Percentiles rank a stretch among this genome's conserved stretches.
Conservation (phyloP, 2,888 invertebrate genomes). For the Cacoxenus indagator region DNA sequence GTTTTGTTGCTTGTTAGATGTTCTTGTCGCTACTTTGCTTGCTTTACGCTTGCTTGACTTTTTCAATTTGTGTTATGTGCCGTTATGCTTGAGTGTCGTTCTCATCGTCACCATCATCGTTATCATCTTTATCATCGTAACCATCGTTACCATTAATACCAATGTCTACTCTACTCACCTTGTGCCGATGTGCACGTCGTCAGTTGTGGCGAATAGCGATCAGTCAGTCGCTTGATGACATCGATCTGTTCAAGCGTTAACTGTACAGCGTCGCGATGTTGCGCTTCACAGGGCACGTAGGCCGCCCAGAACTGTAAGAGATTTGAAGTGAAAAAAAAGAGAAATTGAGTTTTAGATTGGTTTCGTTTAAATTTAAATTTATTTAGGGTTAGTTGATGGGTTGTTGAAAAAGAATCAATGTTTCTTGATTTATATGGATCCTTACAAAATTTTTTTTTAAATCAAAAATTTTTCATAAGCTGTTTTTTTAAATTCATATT, state of each 20-base stretch:
- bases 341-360: neutral
- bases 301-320: constrained; percentile 79
- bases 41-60: constrained; percentile 25
- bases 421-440: too few relatives aligned
- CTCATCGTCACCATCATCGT: neutral
- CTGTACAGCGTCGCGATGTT: constrained; percentile 80
- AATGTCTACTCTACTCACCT: constrained; percentile 73
- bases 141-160: neutral
- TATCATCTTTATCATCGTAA: neutral
- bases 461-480: too few relatives aligned
- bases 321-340: neutral
- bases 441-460: too few relatives aligned
- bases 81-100: neutral
- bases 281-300: constrained; percentile 79
- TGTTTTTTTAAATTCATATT: too few relatives aligned
- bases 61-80: constrained; percentile 23
- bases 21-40: neutral
- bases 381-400: too few relatives aligned
- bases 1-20: neutral
- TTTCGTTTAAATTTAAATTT: too few relatives aligned
- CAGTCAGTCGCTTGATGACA: constrained; percentile 79
- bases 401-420: too few relatives aligned
- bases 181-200: constrained; percentile 78
- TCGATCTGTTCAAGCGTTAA: constrained; percentile 81
- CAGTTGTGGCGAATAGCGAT: constrained; percentile 77